Percentiles rank a stretch among this genome's conserved stretches.
These are phyloP conservation scores for Noctuana brunneofusca DNA, from an alignment of 2,888 invertebrate genomes.

Conservation along the genomic window DNA sequence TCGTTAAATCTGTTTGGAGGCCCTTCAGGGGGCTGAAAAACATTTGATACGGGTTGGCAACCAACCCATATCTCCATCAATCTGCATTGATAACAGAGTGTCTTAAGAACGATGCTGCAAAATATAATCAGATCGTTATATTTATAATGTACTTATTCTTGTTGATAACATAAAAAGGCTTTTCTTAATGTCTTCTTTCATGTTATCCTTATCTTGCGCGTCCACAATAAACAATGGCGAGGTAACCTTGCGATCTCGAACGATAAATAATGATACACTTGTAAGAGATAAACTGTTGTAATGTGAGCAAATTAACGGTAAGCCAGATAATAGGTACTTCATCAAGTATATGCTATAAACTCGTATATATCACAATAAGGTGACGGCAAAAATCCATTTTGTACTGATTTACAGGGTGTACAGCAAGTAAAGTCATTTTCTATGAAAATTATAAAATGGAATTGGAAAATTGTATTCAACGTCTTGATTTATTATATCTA, in stretches of 20 bases:
- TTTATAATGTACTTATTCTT: slow-evolving; percentile 10
- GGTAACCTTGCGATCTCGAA: slow-evolving; percentile 60
- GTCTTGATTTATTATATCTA: not conserved
- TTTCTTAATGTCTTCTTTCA: slow-evolving; percentile 37
- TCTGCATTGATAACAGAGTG: not conserved
- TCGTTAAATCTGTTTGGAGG: too few species aligned
- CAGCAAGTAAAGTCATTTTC: too few species aligned
- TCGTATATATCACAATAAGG: too few species aligned
- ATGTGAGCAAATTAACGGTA: slow-evolving; percentile 43
- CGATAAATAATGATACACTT: slow-evolving; percentile 31
- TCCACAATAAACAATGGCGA: slow-evolving; percentile 70
- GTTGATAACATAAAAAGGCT: slow-evolving; percentile 22
- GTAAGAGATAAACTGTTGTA: slow-evolving; percentile 38
- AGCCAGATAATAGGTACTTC: slow-evolving; percentile 29
- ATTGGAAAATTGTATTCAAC: not conserved
- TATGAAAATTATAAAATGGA: too few species aligned
- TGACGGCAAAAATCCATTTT: too few species aligned
- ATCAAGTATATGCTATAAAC: slow-evolving; percentile 27
- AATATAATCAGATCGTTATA: slow-evolving; percentile 10
- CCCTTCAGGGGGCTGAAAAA: not conserved
- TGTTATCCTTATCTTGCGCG: slow-evolving; percentile 57
- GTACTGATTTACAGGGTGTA: too few species aligned
- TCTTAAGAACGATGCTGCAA: slow-evolving; percentile 10
- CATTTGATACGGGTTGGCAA: too few species aligned
- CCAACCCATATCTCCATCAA: too few species aligned